phyloP scores from a whole-genome alignment of 2,797 vertebrate species.

The Cirrhinus mrigala region DNA sequence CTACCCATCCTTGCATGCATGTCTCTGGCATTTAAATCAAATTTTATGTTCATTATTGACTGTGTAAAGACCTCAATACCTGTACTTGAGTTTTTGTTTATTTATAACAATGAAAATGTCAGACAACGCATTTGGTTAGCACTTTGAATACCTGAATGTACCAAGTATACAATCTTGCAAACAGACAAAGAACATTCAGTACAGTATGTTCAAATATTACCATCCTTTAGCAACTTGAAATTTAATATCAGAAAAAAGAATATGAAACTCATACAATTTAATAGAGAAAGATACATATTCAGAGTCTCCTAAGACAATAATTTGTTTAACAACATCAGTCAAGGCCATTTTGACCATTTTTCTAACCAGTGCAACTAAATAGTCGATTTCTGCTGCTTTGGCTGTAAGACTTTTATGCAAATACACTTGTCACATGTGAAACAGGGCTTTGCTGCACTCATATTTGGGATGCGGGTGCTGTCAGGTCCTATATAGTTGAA shows the following conservation, averaged over 20 bases:
- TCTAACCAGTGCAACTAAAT: background rate
- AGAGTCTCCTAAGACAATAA: background rate
- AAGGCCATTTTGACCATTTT: background rate
- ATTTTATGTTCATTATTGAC: background rate
- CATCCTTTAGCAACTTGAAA: background rate
- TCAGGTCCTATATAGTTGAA: background rate
- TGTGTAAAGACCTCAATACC: background rate
- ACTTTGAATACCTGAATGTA: background rate
- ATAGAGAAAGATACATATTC: background rate
- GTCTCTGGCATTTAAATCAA: background rate
- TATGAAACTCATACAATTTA: background rate
- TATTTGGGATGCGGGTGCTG: background rate
- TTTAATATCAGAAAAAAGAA: background rate
- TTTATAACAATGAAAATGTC: background rate
- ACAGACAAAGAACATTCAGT: background rate
- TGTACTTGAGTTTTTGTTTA: background rate
- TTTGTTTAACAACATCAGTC: background rate
- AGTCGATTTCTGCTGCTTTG: background rate
- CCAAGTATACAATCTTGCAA: background rate
- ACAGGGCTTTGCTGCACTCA: background rate
- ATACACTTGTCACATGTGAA: constrained; percentile 1
- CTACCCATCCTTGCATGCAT: background rate
- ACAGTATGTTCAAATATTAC: background rate
- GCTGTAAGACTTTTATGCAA: background rate
- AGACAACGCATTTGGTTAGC: background rate